Conservation (phyloP, 2,797 vertebrate genomes). For the Liparis tanakae region DNA sequence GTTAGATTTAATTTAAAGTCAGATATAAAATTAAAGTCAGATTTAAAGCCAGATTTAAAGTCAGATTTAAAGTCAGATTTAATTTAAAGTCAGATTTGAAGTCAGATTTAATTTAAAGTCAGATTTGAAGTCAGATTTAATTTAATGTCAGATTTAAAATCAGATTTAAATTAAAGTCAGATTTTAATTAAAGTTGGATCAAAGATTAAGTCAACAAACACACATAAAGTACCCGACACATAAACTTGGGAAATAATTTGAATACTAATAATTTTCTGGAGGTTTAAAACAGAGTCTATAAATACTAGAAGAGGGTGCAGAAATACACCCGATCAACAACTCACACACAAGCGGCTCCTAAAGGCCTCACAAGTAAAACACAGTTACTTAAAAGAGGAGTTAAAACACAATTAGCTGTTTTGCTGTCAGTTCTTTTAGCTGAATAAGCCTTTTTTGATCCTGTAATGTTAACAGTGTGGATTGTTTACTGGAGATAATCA, state of each 20-base stretch:
- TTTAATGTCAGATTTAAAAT: too few species aligned
- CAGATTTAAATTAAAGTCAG: too few species aligned
- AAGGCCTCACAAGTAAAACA: background rate
- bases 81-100: too few species aligned
- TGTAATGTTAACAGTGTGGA: background rate
- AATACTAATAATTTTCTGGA: too few species aligned
- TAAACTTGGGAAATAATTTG: too few species aligned
- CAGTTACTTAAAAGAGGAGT: background rate
- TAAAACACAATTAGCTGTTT: background rate
- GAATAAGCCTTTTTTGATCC: background rate
- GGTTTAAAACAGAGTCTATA: background rate
- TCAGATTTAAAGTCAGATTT: too few species aligned
- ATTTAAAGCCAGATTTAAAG: background rate
- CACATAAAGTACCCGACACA: too few species aligned
- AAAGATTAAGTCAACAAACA: too few species aligned
- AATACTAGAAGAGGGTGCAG: background rate
- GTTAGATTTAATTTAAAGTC: too few species aligned
- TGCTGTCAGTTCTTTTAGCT: background rate
- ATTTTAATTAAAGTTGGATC: too few species aligned
- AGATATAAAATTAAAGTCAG: background rate
- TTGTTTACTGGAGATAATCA: background rate
- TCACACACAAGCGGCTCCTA: background rate
- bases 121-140: too few species aligned
- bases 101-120: too few species aligned
- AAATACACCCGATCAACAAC: background rate